Percentiles rank a stretch among this genome's conserved stretches.
Evolutionary conservation across 2,888 invertebrate genomes (phyloP).

Genomic region (Panorpa germanica): DNA sequence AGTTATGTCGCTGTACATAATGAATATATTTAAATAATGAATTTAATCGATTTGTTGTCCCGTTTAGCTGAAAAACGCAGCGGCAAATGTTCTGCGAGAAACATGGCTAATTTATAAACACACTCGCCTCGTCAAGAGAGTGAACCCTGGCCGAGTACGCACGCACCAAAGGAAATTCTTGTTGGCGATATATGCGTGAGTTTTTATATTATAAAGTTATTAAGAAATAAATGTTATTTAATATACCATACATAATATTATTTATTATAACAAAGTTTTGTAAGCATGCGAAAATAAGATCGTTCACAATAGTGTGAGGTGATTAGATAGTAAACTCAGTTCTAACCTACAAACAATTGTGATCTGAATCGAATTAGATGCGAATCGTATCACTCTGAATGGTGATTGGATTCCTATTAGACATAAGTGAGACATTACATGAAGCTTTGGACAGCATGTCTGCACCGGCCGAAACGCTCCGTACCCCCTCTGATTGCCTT

Average conservation of each 20-base stretch:
- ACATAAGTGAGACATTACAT: too few species aligned
- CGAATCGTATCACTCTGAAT: too few species aligned
- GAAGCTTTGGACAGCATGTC: too few species aligned
- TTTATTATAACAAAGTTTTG: slow-evolving; percentile 3
- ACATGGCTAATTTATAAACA: slow-evolving; percentile 99
- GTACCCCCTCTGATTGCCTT: too few species aligned
- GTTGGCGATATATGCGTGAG: slow-evolving; percentile 97
- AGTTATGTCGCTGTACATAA: too few species aligned
- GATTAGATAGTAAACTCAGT: background rate
- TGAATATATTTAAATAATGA: too few species aligned
- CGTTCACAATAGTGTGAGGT: slow-evolving; percentile 1
- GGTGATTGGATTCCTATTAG: too few species aligned
- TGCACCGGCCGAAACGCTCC: too few species aligned
- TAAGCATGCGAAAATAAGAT: background rate
- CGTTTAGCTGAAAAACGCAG: slow-evolving; percentile 94
- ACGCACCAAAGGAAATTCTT: slow-evolving; percentile 99
- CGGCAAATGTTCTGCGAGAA: slow-evolving; percentile 96
- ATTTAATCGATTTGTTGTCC: slow-evolving; percentile 11
- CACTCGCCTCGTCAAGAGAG: slow-evolving; percentile 93
- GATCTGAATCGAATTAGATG: too few species aligned
- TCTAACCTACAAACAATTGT: background rate
- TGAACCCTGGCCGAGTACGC: slow-evolving; percentile 88
- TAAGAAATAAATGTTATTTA: too few species aligned
- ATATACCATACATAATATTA: background rate
- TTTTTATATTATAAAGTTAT: slow-evolving; percentile 16